A percentile compares a stretch with the other conserved stretches of the same genome.
Conservation (phyloP, 2,113 vertebrate species). For the Alouatta palliata region DNA sequence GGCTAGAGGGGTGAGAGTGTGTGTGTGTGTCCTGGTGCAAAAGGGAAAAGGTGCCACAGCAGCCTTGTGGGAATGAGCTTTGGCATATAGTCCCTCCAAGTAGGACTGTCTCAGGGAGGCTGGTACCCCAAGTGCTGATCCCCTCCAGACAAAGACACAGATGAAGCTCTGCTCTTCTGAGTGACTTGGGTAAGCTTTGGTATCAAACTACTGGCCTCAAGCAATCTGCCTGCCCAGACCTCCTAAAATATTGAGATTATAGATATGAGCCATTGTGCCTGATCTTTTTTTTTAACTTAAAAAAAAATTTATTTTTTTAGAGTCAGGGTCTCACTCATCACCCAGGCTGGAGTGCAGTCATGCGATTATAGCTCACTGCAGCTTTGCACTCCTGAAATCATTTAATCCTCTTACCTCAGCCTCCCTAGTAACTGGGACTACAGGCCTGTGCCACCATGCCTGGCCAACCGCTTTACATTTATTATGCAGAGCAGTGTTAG, state of each 20-base stretch:
- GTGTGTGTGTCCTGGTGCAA: neutral
- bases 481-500: neutral
- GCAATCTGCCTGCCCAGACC: too few relatives aligned
- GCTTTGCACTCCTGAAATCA: too few relatives aligned
- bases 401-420: too few relatives aligned
- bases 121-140: neutral
- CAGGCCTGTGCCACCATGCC: too few relatives aligned
- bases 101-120: neutral
- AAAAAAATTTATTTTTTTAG: too few relatives aligned
- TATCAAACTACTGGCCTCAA: neutral
- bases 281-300: too few relatives aligned
- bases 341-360: too few relatives aligned
- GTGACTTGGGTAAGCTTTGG: neutral
- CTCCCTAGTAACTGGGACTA: too few relatives aligned
- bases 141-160: neutral
- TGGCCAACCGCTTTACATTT: neutral
- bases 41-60: neutral
- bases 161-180: neutral
- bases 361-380: too few relatives aligned
- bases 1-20: neutral
- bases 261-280: too few relatives aligned
- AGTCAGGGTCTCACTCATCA: too few relatives aligned
- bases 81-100: neutral
- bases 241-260: too few relatives aligned
- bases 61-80: neutral